Evolutionary conservation across 2,797 vertebrate genomes (phyloP).

Genomic region (Pelochelys cantorii): DNA sequence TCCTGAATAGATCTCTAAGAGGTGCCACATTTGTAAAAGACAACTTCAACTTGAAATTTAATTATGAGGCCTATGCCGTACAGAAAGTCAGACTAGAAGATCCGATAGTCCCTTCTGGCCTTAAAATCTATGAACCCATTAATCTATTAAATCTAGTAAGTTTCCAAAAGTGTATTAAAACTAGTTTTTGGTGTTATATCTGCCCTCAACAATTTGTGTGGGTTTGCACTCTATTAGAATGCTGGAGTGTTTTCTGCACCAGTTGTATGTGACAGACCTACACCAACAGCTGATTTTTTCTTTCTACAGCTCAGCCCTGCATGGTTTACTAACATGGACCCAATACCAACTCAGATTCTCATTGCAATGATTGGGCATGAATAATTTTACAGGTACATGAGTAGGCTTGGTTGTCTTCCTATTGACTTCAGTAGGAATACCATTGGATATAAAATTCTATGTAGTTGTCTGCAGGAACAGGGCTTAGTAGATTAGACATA

Average conservation of each 20-base stretch:
- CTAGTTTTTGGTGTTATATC: not conserved
- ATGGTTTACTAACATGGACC: not conserved
- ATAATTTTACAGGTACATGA: not conserved
- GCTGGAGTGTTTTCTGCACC: not conserved
- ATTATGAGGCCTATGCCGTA: not conserved
- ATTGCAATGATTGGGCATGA: fast-evolving
- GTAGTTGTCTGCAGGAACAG: not conserved
- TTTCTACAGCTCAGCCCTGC: fast-evolving
- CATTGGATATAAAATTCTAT: not conserved
- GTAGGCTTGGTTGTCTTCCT: fast-evolving
- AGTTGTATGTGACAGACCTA: not conserved
- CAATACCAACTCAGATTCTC: fast-evolving
- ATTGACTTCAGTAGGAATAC: not conserved
- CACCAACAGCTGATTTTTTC: not conserved
- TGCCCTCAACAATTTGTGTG: not conserved
- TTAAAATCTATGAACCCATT: not conserved
- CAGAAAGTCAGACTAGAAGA: not conserved
- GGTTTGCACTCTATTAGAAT: not conserved
- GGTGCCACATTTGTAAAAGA: not conserved
- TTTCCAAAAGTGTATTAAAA: not conserved
- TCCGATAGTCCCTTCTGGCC: not conserved
- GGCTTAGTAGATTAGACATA: not conserved
- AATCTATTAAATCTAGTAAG: not conserved
- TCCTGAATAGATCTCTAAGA: fast-evolving
- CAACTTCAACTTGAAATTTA: not conserved